Evolutionary conservation across 2,113 vertebrate species (phyloP).

Genomic region (Hucho hucho): DNA sequence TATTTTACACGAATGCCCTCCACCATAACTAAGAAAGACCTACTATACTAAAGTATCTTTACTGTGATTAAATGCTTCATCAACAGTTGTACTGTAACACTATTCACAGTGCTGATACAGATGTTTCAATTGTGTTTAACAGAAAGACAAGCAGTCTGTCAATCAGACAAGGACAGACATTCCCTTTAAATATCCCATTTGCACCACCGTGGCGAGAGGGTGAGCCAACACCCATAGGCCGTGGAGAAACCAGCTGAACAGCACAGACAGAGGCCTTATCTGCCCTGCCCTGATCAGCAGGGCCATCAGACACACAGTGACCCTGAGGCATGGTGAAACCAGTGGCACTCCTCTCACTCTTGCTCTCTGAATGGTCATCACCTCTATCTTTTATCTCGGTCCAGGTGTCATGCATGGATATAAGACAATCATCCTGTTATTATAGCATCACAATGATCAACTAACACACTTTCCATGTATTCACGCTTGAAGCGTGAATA

Average conservation of each 20-base stretch:
- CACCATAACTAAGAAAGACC: background rate
- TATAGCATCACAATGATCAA: no score
- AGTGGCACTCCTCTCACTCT: background rate
- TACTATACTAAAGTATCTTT: background rate
- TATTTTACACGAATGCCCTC: background rate
- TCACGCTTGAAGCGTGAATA: background rate
- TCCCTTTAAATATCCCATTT: background rate
- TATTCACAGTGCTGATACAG: background rate
- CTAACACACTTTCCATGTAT: no score
- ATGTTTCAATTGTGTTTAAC: background rate
- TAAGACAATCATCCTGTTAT: no score
- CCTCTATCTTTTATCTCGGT: background rate
- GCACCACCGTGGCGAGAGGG: slow-evolving; percentile 1
- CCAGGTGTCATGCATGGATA: no score
- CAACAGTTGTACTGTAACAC: background rate
- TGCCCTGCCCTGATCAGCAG: slow-evolving; percentile 5
- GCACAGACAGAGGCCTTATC: background rate
- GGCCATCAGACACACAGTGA: background rate
- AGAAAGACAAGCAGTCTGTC: background rate
- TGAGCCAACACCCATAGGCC: slow-evolving; percentile 47
- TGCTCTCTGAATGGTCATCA: background rate
- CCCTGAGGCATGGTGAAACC: background rate
- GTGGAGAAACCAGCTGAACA: slow-evolving; percentile 46
- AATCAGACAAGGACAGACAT: background rate
- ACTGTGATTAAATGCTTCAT: background rate